Evolutionary conservation across 2,888 invertebrate species (phyloP).

Genomic region (Romanomermis culicivorax): DNA sequence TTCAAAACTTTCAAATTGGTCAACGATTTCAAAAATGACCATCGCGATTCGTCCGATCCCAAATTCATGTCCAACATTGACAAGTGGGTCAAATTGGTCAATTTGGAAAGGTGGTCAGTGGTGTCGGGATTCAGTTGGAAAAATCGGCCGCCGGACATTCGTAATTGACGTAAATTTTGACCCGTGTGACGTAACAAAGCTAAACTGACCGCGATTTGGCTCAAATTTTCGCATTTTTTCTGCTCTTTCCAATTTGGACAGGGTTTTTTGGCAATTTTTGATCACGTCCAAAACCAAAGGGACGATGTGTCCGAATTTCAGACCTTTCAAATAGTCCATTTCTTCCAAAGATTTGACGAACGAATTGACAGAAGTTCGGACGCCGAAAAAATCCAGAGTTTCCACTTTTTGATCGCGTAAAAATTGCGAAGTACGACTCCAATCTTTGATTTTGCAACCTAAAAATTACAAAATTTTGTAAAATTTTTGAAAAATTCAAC

Average conservation of each 20-base stretch:
- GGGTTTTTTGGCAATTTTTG: neutral
- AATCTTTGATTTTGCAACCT: neutral
- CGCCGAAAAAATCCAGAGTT: conserved; percentile 1
- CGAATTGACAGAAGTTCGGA: neutral
- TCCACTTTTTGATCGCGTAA: neutral
- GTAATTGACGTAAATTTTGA: neutral
- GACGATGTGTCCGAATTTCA: neutral
- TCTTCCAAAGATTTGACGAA: neutral
- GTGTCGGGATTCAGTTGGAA: neutral
- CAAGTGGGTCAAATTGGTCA: neutral
- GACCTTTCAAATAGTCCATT: neutral
- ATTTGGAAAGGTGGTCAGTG: neutral
- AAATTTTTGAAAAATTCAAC: neutral
- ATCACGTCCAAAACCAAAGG: neutral
- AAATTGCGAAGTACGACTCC: neutral
- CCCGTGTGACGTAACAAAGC: neutral
- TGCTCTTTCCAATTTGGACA: neutral
- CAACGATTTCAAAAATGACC: neutral
- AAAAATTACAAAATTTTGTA: neutral
- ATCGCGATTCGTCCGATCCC: neutral
- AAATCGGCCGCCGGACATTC: neutral
- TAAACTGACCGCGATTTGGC: neutral
- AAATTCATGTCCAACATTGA: neutral
- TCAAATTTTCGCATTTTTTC: neutral
- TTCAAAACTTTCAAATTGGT: neutral